Base-by-base conservation (phyloP, 2,888 invertebrate species). In the Glyphotaelius pellucidus region DNA sequence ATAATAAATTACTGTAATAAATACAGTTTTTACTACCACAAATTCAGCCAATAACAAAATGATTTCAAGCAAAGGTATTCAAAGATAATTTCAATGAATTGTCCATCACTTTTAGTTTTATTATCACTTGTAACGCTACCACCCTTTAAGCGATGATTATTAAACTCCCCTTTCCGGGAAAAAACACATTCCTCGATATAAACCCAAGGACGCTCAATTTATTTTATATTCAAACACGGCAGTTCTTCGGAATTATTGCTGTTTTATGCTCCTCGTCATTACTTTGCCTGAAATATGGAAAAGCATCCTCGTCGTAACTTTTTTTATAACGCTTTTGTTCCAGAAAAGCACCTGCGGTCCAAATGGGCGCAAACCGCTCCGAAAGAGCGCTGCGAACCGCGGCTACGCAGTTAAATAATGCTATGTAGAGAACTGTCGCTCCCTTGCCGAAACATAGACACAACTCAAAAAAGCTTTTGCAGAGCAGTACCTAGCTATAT, bases 281-380 rank as follows among this genome's bases (percentile, higher is more conserved):
- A 91, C 91, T 91, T 87, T 79, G 85, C 87, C 87, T 31, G 87
- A 86, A 91, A 91, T 91, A 91, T 91, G 91, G 91, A 87, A 67
- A 91, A 92, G 85, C 91, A 92, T 91, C 91, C 80, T 81, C 88
- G 90, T 90, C 91, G 90, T 92, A 92, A 92, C 91, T 91, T 91
- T 92, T 92, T 92, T 92, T 92, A 92, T 84, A 92, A 92, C 92
- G 89, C 92, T 92, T 92, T 92, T 91, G 92, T 91, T 90, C 87
- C 88, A 80, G 31, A 67, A 81, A 89, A 79, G 89, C 92, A 92
- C 92, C 92, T 92, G 92, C 81, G 91, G 91, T 87, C 91, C 32
- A n/a, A 67, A 67, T 67, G 67, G 19, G 67, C 67, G 15, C 38
- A 19, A 52, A 32, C n/a, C 89, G 89, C 35, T 19, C 52, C 86